These are phyloP conservation scores for Rhizoglyphus robini DNA, from an alignment of 1,140 invertebrate species.

Conservation along the genomic window DNA sequence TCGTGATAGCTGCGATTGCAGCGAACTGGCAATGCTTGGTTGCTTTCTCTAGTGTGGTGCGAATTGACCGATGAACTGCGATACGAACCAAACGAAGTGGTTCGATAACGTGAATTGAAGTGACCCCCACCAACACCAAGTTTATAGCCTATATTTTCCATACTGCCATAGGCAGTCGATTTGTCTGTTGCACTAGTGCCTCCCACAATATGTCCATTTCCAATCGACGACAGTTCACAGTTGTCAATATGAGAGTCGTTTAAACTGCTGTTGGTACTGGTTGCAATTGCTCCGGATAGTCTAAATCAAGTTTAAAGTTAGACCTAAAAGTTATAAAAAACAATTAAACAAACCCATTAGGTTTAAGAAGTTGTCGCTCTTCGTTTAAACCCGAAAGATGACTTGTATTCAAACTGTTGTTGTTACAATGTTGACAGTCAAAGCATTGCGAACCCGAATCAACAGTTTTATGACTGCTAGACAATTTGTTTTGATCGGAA, in stretches of 20 bases:
- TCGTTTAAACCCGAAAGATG: no score
- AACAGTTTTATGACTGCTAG: background rate
- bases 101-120: background rate
- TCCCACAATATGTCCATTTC: background rate
- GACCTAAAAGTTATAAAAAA: no score
- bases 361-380: background rate
- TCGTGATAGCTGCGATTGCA: constrained; percentile 11
- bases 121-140: background rate
- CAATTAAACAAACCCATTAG: background rate
- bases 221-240: background rate
- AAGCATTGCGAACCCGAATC: background rate
- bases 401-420: no score
- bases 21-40: background rate
- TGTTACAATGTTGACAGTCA: background rate
- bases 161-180: constrained; percentile 3
- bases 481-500: background rate
- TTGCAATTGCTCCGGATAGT: background rate
- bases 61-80: background rate
- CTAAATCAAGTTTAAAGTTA: background rate
- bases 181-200: background rate
- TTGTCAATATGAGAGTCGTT: background rate
- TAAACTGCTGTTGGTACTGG: constrained; percentile 11
- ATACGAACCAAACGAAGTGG: constrained; percentile 15
- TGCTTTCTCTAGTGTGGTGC: background rate
- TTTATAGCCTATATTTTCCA: constrained; percentile 11